Base-by-base conservation (phyloP, 2,113 vertebrate species). In the Nerophis lumbriciformis region DNA sequence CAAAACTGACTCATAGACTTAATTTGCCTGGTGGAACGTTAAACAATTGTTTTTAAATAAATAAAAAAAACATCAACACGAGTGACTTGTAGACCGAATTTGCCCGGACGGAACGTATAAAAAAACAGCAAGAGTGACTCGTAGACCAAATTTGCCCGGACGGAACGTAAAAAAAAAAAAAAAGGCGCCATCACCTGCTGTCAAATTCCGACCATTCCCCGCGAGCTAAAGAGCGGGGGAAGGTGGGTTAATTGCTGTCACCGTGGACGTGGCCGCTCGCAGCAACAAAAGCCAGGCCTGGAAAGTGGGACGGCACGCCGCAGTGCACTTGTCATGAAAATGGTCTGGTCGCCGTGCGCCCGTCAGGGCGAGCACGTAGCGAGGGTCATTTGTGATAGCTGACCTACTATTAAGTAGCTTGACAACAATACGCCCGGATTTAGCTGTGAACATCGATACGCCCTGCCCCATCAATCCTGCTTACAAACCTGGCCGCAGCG, bases 191-290 rank as follows among this genome's bases (percentile, higher is more conserved):
- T 95, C 94, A 94, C 94, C 93, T 91, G 93, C 95, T 97, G 95
- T 97, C 95, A 97, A 90, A 93, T 92, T 35, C 13, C 36, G 53
- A 37, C 91, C 90, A 93, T 97, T 94, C 97, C 94, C 95, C 94
- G 44, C 91, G 92, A 95, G 94, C 95, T 94, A 96, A 94, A 94
- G 94, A 94, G 94, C 93, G 82, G 90, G 94, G 94, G 28, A 93
- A 94, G 94, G 93, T 92, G 93, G 95, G 95, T 98, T 99, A 99
- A 98, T 98, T 98, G 96, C 96, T 96, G 96, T 97, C 94, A 96
- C 93, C 96, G 94, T 94, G 93, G 94, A 94, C 94, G 94, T 93
- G 93, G 94, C 94, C 93, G 77, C 70, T 48, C 55, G 21, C 75
- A 73, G 76, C 71, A 75, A 72, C 76, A 71, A 66, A 62, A 74